Base-by-base conservation (phyloP, 2,113 vertebrate genomes). In the Anoplopoma fimbria region DNA sequence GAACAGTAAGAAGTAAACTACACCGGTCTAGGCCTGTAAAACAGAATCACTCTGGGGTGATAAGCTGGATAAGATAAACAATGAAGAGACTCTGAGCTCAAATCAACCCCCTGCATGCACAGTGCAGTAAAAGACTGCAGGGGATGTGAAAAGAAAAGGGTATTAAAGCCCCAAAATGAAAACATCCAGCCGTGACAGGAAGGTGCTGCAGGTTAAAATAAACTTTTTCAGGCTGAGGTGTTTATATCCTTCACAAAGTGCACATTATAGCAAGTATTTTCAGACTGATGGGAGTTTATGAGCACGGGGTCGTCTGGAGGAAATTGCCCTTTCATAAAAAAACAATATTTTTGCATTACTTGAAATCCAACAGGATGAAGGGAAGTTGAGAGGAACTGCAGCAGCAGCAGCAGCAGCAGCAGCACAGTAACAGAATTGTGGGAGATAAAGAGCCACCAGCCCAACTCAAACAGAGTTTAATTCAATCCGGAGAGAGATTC, bases 401-500 rank as follows among this genome's bases (percentile, higher is more conserved):
- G n/a, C n/a, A n/a, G n/a, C n/a, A n/a, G 42, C 1, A 12, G 51
- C 75, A 53, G 69, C 47, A 64, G 72, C 42, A 67, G 67, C 29
- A 69, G 69, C 80, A 84, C 69, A 84, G 78, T 60, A 76, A 67
- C 77, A 75, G 19, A 75, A 42, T 8, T 77, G 69, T 70, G 57
- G 17, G 69, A 63, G 42, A 29, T 63, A 40, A 1, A 40, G 45
- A 70, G 15, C 55, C 60, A 31, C 27, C 40, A 47, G 47, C 36
- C 62, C 49, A n/a, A 64, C 75, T 62, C 55, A 55, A 40, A 68
- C 53, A 65, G 4, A 53, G 31, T 73, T 64, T 67, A 82, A 82
- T 82, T 74, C 45, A 84, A 71, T 79, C 68, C 57, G 42, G 62
- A 45, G 23, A 45, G 23, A 65, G 85, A 88, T 84, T 71, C 82